Percentiles rank a stretch among this genome's conserved stretches.
Evolutionary conservation across 2,113 vertebrate species (phyloP).

Genomic region (Tinamus guttatus): DNA sequence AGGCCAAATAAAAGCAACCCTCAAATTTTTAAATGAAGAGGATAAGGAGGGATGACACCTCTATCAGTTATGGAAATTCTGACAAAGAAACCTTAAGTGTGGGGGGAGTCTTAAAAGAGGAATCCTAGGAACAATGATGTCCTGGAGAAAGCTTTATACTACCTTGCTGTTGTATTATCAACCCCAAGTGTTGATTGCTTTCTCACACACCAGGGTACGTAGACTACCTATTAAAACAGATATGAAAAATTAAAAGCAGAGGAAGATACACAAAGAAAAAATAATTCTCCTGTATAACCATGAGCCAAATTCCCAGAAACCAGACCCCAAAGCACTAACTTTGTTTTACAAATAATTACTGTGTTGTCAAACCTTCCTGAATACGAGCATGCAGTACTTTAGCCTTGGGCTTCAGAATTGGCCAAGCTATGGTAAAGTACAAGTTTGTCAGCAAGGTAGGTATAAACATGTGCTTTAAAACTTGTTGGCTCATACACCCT

Average conservation of each 20-base stretch:
- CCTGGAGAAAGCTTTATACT: background rate
- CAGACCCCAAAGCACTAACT: background rate
- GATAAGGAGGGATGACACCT: background rate
- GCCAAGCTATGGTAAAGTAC: background rate
- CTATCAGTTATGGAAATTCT: background rate
- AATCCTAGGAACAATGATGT: background rate
- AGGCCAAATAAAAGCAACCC: fast-evolving
- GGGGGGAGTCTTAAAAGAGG: background rate
- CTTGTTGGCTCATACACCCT: background rate
- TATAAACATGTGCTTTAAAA: background rate
- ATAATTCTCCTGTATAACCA: background rate
- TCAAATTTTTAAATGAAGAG: background rate
- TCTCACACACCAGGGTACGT: background rate
- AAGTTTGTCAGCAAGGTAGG: fast-evolving
- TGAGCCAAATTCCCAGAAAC: background rate
- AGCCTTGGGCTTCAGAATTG: background rate
- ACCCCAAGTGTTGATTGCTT: background rate
- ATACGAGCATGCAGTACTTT: background rate
- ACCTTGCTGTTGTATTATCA: background rate
- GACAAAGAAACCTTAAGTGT: background rate
- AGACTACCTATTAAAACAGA: background rate
- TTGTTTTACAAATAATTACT: background rate
- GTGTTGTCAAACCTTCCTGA: fast-evolving
- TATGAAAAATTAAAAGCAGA: background rate
- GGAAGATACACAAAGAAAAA: background rate